These are phyloP conservation scores for Potamilus streckersoni DNA, from an alignment of 1,140 invertebrate genomes.

Conservation along the genomic window DNA sequence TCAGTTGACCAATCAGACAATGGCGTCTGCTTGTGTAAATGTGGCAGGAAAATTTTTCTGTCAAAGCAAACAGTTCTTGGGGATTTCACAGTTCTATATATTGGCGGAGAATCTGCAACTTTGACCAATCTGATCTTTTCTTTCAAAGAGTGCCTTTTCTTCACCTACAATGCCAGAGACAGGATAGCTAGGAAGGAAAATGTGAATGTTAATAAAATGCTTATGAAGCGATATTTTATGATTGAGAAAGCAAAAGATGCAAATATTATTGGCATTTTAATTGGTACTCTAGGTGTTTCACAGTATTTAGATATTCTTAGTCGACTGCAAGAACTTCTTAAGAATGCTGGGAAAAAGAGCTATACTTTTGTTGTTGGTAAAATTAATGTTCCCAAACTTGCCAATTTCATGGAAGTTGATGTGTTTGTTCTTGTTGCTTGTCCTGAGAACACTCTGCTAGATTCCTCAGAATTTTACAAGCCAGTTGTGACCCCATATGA, in stretches of 20 bases:
- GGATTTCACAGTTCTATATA: conserved; percentile 72
- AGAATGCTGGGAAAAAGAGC: conserved; percentile 82
- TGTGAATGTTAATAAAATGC: conserved; percentile 61
- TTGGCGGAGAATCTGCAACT: conserved; percentile 70
- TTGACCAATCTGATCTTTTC: conserved; percentile 72
- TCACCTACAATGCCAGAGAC: conserved; percentile 63
- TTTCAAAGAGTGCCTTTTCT: conserved; percentile 66
- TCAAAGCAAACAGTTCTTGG: conserved; percentile 43
- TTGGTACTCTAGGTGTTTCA: conserved; percentile 86
- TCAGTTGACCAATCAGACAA: background rate
- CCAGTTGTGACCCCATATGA: conserved; percentile 94
- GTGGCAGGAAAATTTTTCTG: conserved; percentile 46
- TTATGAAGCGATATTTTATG: conserved; percentile 84
- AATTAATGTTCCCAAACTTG: conserved; percentile 90
- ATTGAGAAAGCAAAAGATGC: conserved; percentile 92
- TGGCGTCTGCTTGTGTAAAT: conserved; percentile 30
- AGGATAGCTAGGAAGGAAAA: conserved; percentile 49
- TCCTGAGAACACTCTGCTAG: conserved; percentile 84
- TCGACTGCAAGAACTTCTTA: conserved; percentile 80
- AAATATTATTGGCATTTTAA: conserved; percentile 85
- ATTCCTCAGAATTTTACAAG: conserved; percentile 87
- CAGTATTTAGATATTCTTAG: conserved; percentile 84
- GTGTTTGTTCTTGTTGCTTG: conserved; percentile 91
- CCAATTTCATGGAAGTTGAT: conserved; percentile 94
- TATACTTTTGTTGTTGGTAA: conserved; percentile 94